Evolutionary conservation across 2,113 vertebrate genomes (phyloP), one percentile per base, ranked within the genome.

Genomic region (Paramisgurnus dabryanus): DNA sequence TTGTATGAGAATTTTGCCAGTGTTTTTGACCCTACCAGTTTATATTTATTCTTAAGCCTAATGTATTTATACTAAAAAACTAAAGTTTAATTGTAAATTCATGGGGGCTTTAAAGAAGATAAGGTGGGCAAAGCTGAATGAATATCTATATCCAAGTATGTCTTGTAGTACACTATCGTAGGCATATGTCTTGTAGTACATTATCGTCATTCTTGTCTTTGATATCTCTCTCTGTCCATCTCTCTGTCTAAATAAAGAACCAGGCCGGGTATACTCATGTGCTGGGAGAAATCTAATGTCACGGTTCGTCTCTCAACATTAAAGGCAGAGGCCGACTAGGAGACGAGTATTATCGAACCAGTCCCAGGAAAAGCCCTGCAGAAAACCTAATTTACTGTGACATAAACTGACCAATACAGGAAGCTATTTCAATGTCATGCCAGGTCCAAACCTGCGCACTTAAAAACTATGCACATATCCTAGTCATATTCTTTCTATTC

Each of bases 301-400:
- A 47, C 11, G 27, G 61, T 80, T 43, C 10, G 6, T 80, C 65
- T 60, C 67, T 79, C 57, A 45, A 1, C 49, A 39, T 1, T 10
- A 18, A 63, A 78, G 18, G 61, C 4, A n/a, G 7, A 43, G 50
- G 6, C 15, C 40, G 9, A 6, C n/a, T 22, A 18, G 10, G 4
- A 12, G 17, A 43, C 78, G 73, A 60, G 40, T n/a, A 58, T 75
- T 60, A 74, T 68, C 50, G 34, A 67, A 75, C 50, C 22, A 7
- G 22, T 40, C 64, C 41, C 50, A 7, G n/a, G n/a, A 74, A 76
- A 22, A 17, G 11, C 34, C 13, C 11, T 55, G 7, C 4, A 43
- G 34, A n/a, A 57, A 27, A 39, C 40, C 67, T 15, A 40, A 10
- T 27, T 15, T 76, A 18, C 11, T 60, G 63, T 74, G 63, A 75